phyloP scores from a whole-genome alignment of 2,888 invertebrate genomes.

The Lasioglossum villosulum region DNA sequence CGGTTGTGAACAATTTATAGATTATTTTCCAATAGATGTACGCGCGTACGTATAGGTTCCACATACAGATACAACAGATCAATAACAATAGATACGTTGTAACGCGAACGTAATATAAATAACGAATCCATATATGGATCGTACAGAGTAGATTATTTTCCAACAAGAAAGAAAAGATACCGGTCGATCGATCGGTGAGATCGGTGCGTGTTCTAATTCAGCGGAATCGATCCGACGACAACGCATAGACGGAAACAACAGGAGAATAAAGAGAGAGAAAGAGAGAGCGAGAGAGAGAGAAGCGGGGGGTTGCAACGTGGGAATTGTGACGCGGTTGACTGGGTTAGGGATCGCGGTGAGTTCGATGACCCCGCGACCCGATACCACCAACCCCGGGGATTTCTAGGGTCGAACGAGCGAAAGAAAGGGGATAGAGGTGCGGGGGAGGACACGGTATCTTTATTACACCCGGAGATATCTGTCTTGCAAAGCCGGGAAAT shows the following conservation, averaged over 20 bases:
- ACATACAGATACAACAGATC: too few relatives aligned
- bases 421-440: neutral
- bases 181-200: neutral
- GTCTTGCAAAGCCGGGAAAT: constrained; percentile 45
- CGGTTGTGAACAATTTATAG: neutral
- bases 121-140: too few relatives aligned
- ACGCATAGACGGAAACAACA: constrained; percentile 62
- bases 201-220: constrained; percentile 57
- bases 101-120: too few relatives aligned
- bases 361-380: constrained; percentile 77
- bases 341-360: constrained; percentile 82
- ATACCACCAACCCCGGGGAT: constrained; percentile 65
- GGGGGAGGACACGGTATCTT: constrained; percentile 18
- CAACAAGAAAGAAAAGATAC: too few relatives aligned
- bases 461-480: constrained; percentile 53
- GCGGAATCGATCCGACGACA: constrained; percentile 64
- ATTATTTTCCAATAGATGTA: neutral
- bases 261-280: neutral
- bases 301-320: constrained; percentile 59
- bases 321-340: constrained; percentile 81
- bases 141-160: too few relatives aligned
- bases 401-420: constrained; percentile 47
- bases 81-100: too few relatives aligned
- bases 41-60: too few relatives aligned
- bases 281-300: too few relatives aligned